These are phyloP conservation scores for Gastrophysa polygoni DNA, from an alignment of 2,888 invertebrate species.

Conservation along the genomic window DNA sequence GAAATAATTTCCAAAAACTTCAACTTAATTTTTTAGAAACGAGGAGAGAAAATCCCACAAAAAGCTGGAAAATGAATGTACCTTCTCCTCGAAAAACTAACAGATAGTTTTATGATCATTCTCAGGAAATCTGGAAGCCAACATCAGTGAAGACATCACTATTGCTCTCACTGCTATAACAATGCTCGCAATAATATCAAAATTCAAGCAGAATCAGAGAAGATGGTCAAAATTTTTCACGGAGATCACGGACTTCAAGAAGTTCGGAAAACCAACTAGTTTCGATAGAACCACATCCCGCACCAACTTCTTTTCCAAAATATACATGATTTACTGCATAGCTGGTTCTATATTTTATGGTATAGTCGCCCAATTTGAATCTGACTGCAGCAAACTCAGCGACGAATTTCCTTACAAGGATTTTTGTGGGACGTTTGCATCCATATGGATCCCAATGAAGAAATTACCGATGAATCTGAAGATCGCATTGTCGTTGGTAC, in stretches of 20 bases:
- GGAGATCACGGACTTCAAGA: not conserved
- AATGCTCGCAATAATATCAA: not conserved
- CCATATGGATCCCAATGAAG: constrained; percentile 11
- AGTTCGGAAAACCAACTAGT: constrained; percentile 11
- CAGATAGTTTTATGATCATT: no score
- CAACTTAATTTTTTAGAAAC: no score
- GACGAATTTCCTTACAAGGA: not conserved
- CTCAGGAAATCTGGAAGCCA: not conserved
- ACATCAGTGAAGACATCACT: constrained; percentile 14
- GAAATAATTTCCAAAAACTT: no score
- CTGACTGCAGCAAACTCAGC: not conserved
- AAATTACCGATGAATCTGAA: no score
- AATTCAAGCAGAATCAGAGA: not conserved
- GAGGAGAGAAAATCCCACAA: no score
- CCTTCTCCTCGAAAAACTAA: no score
- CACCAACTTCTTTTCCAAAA: not conserved
- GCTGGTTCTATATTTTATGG: not conserved
- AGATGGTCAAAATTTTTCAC: constrained; percentile 4
- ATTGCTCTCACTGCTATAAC: not conserved
- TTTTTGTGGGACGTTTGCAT: constrained; percentile 4
- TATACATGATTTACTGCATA: not conserved
- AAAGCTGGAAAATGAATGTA: no score
- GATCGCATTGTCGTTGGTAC: no score
- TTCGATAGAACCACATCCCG: not conserved
- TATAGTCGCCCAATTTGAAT: not conserved